Base-by-base conservation (phyloP, 2,797 vertebrate species). In the Pangasius djambal region DNA sequence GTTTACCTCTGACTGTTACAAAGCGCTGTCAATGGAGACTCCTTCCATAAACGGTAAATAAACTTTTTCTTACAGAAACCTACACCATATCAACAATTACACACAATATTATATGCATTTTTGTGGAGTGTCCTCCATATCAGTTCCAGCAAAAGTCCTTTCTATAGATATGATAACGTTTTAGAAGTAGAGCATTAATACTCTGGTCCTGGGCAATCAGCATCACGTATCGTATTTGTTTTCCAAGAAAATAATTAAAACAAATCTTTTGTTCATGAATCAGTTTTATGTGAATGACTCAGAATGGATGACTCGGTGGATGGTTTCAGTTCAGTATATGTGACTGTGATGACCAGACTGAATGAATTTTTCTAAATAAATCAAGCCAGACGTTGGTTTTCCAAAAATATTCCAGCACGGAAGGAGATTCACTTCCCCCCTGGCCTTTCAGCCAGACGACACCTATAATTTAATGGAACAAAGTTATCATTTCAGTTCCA, bases 381-480 rank as follows among this genome's bases (percentile, higher is more conserved):
- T 72, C 84, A 25, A 8, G 6, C 69, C 84, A 86, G 50, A 72
- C 50, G 50, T 37, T 0, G 3, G 34, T 86, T 59, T 63, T 86
- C 72, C 50, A 75, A 61, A 86, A 86, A 63, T 74, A 34, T 40
- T 48, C 72, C 88, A 70, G 74, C 25, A 55, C 18, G 52, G 61
- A 44, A 69, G 48, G 34, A 70, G 50, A 31, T 13, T 34, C 16
- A 77, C 52, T 57, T n/a, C 34, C 50, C 72, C 20, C 52, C 37
- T 12, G 2, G 50, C 18, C 69, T 31, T 22, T 28, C 16, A 74
- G 34, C 5, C 78, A 44, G 63, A 7, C 63, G 4, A 74, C 52
- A 13, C 10, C 28, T 63, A 7, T 78, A 48, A 65, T 61, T 48
- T 48, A 65, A 10, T 13, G 28, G 34, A 44, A 61, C 12, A 59